phyloP scores from a whole-genome alignment of 2,888 invertebrate genomes.

The Rhodophaea formosa region DNA sequence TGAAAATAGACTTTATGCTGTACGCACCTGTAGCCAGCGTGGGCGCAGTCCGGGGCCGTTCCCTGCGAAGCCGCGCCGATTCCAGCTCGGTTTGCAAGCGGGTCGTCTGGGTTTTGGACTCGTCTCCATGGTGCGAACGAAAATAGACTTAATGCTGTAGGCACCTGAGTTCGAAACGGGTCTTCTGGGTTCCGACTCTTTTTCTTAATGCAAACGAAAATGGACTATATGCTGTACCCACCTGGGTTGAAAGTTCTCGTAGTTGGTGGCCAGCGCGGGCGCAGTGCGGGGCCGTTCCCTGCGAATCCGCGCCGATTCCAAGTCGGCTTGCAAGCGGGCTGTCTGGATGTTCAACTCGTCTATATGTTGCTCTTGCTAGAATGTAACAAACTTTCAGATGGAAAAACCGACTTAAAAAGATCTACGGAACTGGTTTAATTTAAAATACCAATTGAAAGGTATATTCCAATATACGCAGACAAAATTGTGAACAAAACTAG shows the following conservation, averaged over 20 bases:
- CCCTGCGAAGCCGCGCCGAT: conserved; percentile 20
- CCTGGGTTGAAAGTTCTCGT: no score
- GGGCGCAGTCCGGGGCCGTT: conserved; percentile 42
- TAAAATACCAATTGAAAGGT: no score
- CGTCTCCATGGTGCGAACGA: conserved; percentile 47
- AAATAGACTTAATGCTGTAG: no score
- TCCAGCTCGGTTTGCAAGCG: conserved; percentile 38
- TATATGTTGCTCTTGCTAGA: conserved; percentile 55
- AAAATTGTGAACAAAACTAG: no score
- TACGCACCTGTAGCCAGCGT: conserved; percentile 23
- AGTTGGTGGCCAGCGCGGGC: conserved; percentile 32
- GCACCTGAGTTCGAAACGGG: no score
- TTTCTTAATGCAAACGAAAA: no score
- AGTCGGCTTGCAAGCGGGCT: conserved; percentile 37
- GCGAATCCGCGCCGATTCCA: conserved; percentile 26
- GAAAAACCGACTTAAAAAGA: no score
- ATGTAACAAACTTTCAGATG: neutral
- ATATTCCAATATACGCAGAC: no score
- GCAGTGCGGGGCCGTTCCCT: conserved; percentile 37
- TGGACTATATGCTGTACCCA: conserved; percentile 4
- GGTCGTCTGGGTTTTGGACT: conserved; percentile 37
- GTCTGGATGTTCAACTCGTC: conserved; percentile 43
- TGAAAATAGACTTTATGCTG: neutral
- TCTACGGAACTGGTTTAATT: no score
- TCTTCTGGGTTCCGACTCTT: no score